phyloP scores from a whole-genome alignment of 2,113 vertebrate species.

The Neolamprologus hecqui region DNA sequence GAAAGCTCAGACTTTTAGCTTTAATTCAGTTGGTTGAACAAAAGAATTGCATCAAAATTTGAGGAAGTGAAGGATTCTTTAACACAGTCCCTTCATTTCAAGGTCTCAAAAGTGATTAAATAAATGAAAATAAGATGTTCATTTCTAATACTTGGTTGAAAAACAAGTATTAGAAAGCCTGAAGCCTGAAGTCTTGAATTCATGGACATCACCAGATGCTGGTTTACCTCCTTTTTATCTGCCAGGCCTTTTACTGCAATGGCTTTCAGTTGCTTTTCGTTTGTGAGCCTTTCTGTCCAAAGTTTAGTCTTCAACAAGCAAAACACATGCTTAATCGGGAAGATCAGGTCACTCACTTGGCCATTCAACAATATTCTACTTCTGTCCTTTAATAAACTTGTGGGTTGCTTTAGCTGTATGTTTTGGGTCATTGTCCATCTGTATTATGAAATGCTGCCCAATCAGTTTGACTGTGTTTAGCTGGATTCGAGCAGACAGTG shows the following conservation, averaged over 20 bases:
- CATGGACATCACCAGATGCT: background rate
- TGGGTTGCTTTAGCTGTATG: background rate
- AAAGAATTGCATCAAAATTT: background rate
- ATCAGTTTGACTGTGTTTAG: background rate
- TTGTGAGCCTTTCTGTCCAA: background rate
- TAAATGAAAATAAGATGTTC: background rate
- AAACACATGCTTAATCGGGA: background rate
- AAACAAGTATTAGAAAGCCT: too few relatives aligned
- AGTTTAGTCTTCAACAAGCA: background rate
- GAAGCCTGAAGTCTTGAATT: background rate
- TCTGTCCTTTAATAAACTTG: background rate
- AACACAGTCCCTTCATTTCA: background rate
- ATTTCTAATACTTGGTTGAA: background rate
- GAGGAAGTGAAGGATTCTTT: background rate
- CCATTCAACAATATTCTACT: background rate
- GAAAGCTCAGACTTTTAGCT: background rate
- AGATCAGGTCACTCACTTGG: background rate
- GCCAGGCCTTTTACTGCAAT: background rate
- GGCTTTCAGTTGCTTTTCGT: background rate
- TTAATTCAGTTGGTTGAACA: background rate
- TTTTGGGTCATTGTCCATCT: background rate
- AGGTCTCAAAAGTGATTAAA: background rate
- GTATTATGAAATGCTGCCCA: background rate
- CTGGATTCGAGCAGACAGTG: background rate
- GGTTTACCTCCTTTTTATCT: background rate